Evolutionary conservation across 2,888 invertebrate genomes (phyloP).

Genomic region (Geophilus truncorum): DNA sequence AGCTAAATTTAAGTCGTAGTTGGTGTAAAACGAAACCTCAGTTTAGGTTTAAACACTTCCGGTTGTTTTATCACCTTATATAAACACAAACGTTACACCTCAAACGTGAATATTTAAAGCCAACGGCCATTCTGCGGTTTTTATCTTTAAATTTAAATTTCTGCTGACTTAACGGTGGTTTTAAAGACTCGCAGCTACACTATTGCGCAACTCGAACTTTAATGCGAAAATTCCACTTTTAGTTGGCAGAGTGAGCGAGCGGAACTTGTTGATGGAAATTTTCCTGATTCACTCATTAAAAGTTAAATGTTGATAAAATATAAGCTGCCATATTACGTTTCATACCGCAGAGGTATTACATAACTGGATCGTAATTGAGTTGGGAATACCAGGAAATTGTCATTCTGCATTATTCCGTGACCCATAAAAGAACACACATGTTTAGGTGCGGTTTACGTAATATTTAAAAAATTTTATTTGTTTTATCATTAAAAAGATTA

Average conservation of each 20-base stretch:
- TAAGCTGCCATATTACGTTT: neutral
- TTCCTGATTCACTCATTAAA: neutral
- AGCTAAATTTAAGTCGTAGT: no score
- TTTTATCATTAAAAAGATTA: no score
- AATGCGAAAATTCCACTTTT: neutral
- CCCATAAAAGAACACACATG: neutral
- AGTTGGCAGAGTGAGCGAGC: neutral
- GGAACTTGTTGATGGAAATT: neutral
- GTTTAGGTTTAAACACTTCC: no score
- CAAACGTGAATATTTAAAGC: no score
- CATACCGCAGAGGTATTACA: neutral
- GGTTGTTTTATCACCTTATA: no score
- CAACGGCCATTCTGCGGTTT: no score
- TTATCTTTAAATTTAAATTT: no score
- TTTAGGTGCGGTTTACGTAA: neutral
- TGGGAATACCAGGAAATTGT: neutral
- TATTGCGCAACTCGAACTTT: neutral
- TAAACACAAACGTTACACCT: no score
- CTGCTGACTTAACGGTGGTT: no score
- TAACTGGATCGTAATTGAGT: neutral
- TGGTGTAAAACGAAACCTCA: no score
- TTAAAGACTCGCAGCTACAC: no score
- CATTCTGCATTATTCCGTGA: neutral
- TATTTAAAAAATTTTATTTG: neutral
- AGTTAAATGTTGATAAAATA: no score